Evolutionary conservation across 2,888 invertebrate species (phyloP).

Genomic region (Apotomis betuletana): DNA sequence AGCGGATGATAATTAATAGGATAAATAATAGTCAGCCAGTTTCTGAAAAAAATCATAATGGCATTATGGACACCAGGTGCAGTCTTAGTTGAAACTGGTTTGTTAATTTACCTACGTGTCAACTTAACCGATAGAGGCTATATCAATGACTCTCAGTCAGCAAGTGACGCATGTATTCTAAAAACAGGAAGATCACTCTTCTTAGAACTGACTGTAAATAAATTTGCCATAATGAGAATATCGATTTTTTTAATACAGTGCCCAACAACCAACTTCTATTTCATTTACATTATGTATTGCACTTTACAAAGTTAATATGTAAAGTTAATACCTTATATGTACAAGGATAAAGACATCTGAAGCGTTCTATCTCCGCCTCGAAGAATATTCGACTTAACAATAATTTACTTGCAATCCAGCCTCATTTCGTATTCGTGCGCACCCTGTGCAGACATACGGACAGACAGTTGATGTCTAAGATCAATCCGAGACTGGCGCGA

Average conservation of each 20-base stretch:
- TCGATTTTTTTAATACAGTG: too few relatives aligned
- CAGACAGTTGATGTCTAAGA: conserved; percentile 78
- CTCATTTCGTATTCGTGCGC: conserved; percentile 44
- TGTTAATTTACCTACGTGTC: neutral
- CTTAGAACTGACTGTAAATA: too few relatives aligned
- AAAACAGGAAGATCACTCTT: too few relatives aligned
- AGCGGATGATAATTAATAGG: too few relatives aligned
- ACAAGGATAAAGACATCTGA: conserved; percentile 19
- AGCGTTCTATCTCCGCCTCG: neutral
- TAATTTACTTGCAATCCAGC: conserved; percentile 28
- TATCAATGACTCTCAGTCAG: too few relatives aligned
- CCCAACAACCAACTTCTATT: too few relatives aligned
- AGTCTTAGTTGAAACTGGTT: neutral
- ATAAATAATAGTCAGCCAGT: too few relatives aligned
- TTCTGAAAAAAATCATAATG: neutral
- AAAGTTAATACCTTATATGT: neutral
- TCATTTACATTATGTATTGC: too few relatives aligned
- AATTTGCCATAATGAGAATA: too few relatives aligned
- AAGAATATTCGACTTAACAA: conserved; percentile 15
- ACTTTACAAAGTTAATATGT: too few relatives aligned
- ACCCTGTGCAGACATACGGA: conserved; percentile 59
- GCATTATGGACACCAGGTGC: neutral
- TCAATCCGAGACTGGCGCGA: conserved; percentile 68
- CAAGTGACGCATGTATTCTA: too few relatives aligned
- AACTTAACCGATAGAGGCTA: too few relatives aligned